Conservation (phyloP, 2,888 invertebrate species). For the Parthenolecanium corni region DNA sequence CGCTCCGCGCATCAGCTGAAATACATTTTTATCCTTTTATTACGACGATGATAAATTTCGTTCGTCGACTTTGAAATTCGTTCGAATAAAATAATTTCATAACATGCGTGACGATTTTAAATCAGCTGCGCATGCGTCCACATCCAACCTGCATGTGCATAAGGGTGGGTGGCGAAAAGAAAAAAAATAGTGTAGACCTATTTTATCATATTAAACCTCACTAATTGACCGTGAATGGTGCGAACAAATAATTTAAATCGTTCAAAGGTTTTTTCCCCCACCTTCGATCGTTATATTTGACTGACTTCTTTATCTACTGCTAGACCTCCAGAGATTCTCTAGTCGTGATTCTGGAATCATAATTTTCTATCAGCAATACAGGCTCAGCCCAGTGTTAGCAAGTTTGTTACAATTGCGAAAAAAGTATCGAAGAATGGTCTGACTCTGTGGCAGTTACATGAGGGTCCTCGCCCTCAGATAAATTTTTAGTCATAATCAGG, state of each 20-base stretch:
- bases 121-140: slow-evolving; percentile 25
- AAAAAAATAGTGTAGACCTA: no score
- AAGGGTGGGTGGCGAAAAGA: slow-evolving; percentile 1
- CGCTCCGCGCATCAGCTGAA: slow-evolving; percentile 14
- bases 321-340: no score
- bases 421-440: no score
- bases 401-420: no score
- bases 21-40: slow-evolving; percentile 17
- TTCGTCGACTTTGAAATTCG: slow-evolving; percentile 10
- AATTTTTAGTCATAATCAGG: no score
- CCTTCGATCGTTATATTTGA: not conserved
- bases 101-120: slow-evolving; percentile 21
- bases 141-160: slow-evolving; percentile 10
- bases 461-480: no score
- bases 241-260: slow-evolving; percentile 26
- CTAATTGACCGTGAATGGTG: slow-evolving; percentile 23
- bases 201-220: not conserved
- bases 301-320: no score
- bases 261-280: slow-evolving; percentile 14
- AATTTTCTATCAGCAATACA: no score
- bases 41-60: slow-evolving; percentile 24
- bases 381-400: no score
- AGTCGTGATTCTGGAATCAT: no score
- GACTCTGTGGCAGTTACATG: no score
- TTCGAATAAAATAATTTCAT: slow-evolving; percentile 18